Evolutionary conservation across 2,797 vertebrate species (phyloP).

Genomic region (Cephalopachus bancanus): DNA sequence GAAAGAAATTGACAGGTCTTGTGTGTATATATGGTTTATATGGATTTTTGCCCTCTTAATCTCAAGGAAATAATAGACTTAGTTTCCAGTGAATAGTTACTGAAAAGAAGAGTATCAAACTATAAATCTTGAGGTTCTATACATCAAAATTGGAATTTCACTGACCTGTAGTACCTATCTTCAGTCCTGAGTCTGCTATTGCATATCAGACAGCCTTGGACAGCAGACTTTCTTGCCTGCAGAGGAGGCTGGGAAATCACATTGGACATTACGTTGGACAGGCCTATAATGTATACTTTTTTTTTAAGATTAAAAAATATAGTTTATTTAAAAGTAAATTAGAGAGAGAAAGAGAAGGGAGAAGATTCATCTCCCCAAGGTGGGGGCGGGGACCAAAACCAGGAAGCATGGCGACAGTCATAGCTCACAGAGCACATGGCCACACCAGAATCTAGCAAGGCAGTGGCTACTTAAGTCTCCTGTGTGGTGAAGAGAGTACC

Average conservation of each 20-base stretch:
- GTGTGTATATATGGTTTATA: background rate
- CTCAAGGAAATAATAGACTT: background rate
- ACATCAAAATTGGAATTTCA: background rate
- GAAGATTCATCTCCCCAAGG: too few relatives aligned
- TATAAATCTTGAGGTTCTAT: background rate
- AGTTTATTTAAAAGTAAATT: too few relatives aligned
- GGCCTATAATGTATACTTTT: background rate
- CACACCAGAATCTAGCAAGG: too few relatives aligned
- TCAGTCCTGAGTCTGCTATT: background rate
- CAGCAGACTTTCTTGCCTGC: background rate
- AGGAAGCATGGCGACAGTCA: too few relatives aligned
- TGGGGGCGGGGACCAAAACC: too few relatives aligned
- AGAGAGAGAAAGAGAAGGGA: too few relatives aligned
- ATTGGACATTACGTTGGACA: background rate
- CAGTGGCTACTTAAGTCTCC: background rate
- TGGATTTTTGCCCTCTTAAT: constrained; percentile 13
- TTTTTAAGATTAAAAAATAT: too few relatives aligned
- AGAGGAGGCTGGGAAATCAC: background rate
- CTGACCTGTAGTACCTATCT: background rate
- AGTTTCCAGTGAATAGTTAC: background rate
- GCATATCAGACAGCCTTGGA: background rate
- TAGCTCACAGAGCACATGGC: too few relatives aligned
- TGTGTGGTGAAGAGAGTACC: background rate
- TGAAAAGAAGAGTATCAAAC: background rate
- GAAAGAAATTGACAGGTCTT: background rate